A percentile compares a stretch with the other conserved stretches of the same genome.
Conservation (phyloP, 2,888 invertebrate genomes). For the Griposia aprilina region DNA sequence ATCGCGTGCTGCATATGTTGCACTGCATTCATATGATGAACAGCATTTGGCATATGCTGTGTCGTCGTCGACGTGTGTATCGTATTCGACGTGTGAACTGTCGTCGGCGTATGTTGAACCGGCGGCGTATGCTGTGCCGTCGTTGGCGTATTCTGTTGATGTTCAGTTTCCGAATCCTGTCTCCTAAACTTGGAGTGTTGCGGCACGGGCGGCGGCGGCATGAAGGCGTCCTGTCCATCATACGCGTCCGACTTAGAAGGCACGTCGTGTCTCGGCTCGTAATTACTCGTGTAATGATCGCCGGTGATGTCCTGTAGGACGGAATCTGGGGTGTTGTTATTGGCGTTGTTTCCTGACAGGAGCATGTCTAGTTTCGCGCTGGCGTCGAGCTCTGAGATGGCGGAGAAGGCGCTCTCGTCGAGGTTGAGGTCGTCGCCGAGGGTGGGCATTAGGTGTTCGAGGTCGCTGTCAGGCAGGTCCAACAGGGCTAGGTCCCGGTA, state of each 20-base stretch:
- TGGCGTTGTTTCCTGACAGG: constrained; percentile 67
- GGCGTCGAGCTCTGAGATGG: constrained; percentile 83
- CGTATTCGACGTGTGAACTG: constrained; percentile 68
- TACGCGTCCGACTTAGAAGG: constrained; percentile 65
- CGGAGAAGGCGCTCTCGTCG: constrained; percentile 83
- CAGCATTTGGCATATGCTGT: constrained; percentile 47
- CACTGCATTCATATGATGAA: constrained; percentile 34
- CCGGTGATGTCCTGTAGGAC: constrained; percentile 80
- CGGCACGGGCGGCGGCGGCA: constrained; percentile 84
- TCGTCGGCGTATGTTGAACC: constrained; percentile 29
- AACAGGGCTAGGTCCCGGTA: constrained; percentile 87
- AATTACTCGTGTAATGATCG: constrained; percentile 72
- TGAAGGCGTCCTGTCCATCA: constrained; percentile 76
- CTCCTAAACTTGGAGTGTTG: constrained; percentile 72
- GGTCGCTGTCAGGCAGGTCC: constrained; percentile 89
- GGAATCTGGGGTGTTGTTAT: constrained; percentile 73
- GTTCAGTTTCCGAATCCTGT: constrained; percentile 48
- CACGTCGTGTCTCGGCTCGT: constrained; percentile 67
- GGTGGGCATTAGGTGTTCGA: constrained; percentile 92
- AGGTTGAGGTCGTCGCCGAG: constrained; percentile 91
- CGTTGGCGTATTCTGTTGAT: constrained; percentile 39
- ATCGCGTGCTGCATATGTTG: constrained; percentile 48
- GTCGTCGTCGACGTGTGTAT: constrained; percentile 29
- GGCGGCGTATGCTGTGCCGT: constrained; percentile 33
- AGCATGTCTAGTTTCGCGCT: constrained; percentile 85